Base-by-base conservation (phyloP, 2,797 vertebrate genomes). In the Schizopygopsis malacanthus region DNA sequence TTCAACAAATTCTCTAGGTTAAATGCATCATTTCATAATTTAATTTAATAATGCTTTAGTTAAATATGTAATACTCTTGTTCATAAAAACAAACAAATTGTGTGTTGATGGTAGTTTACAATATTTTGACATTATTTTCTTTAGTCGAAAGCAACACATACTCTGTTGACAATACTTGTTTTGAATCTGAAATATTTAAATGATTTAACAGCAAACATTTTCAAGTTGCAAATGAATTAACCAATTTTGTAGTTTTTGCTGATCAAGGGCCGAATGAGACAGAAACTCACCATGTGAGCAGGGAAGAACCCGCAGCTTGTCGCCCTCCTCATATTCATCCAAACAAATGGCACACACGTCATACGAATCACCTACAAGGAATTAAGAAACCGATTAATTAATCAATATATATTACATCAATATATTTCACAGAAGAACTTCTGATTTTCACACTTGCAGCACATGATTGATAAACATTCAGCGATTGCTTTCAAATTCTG, bases 311-410 rank as follows among this genome's bases (percentile, higher is more conserved):
- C 98, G 91, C 87, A 99, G 97, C 89, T 99, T 99, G 92, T 99
- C 98, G 72, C 98, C 98, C 78, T 99, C 98, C 89, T 99, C 98
- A 71, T 99, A 99, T 78, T 99, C 98, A 83, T 99, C 98, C 95
- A 99, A 91, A 92, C 98, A 99, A 90, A 99, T 98, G 90, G 97
- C 98, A 85, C 98, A 99, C 1, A 98, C 97, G 12, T 99, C 98
- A 0, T 99, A 99, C 39, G 93, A 95, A 89, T 99, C 98, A 81
- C 98, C 98, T 98, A 77, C 13, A 91, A 90, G 11, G 89, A 15
- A 82, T 73, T 84, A 0, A 84, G 8, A 70, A 18, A 65, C 3
- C 1, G 63, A 33, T 33, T 33, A 1, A 4, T 65, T 15, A 39
- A 25, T 84, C 8, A 88, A n/a, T 54, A n/a, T n/a, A 61, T 5